These are phyloP conservation scores for Macaca mulatta DNA, from an alignment of 2,113 vertebrate species.

Conservation along the genomic window DNA sequence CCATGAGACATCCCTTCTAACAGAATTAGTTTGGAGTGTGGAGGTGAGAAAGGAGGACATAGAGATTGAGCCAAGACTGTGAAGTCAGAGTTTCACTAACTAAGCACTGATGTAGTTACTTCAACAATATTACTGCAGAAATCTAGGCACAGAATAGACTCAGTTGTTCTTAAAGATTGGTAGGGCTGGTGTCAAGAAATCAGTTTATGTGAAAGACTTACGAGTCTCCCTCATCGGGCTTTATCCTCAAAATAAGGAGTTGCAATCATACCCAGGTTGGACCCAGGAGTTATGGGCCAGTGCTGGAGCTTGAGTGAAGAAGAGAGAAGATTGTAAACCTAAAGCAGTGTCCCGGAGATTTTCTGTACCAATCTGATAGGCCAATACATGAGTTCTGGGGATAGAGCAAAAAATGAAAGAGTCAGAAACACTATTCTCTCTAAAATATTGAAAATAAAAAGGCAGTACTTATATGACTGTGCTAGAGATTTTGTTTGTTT, in stretches of 20 bases:
- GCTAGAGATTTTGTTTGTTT: neutral
- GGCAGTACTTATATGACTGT: neutral
- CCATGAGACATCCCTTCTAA: neutral
- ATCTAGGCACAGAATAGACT: neutral
- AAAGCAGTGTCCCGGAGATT: neutral
- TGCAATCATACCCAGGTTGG: neutral
- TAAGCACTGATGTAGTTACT: neutral
- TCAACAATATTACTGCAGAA: neutral
- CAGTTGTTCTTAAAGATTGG: neutral
- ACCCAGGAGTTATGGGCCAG: neutral
- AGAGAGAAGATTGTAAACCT: neutral
- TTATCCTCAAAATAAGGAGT: neutral
- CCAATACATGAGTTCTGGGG: neutral
- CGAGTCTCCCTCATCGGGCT: neutral
- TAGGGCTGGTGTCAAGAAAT: neutral
- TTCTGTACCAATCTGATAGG: neutral
- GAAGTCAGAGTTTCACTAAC: neutral
- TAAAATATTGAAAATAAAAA: neutral
- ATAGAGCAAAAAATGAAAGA: neutral
- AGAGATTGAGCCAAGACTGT: neutral
- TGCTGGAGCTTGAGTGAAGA: neutral
- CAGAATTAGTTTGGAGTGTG: neutral
- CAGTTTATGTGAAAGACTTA: neutral
- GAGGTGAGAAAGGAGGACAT: neutral
- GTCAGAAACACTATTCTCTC: neutral